Conservation (phyloP, 2,113 vertebrate genomes). For the Dolichotis patagonum region DNA sequence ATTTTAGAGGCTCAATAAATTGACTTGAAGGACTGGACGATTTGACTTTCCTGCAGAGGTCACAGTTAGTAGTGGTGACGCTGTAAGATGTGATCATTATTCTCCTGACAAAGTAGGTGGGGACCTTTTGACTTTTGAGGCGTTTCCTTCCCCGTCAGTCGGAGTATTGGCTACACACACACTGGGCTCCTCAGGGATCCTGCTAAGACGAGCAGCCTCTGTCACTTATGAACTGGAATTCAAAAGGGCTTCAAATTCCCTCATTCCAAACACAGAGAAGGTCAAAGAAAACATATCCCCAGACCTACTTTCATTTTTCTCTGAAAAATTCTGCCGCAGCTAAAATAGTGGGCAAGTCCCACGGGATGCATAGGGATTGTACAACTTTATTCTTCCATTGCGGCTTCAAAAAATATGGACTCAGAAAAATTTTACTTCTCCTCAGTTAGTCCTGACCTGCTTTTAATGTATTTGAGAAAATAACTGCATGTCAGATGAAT, state of each 20-base stretch:
- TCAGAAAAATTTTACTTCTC: background rate
- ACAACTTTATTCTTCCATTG: background rate
- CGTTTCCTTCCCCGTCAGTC: background rate
- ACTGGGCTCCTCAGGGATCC: background rate
- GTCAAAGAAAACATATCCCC: background rate
- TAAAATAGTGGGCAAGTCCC: background rate
- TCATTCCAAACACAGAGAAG: background rate
- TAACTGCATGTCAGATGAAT: constrained; percentile 18
- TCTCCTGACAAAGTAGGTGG: background rate
- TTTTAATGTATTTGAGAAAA: constrained; percentile 63
- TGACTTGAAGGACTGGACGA: background rate
- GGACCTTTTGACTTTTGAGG: background rate
- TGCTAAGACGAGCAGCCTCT: background rate
- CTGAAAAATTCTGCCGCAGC: constrained; percentile 2
- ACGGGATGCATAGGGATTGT: background rate
- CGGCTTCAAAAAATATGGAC: constrained; percentile 32
- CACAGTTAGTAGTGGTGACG: background rate
- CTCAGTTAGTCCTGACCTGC: background rate
- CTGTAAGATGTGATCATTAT: background rate
- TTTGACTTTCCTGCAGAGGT: background rate
- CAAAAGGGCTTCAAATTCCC: background rate
- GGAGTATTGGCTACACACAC: background rate
- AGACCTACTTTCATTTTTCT: background rate
- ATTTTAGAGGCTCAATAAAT: background rate
- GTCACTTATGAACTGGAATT: background rate